phyloP scores from a whole-genome alignment of 1,140 invertebrate species.

The Ruditapes philippinarum region DNA sequence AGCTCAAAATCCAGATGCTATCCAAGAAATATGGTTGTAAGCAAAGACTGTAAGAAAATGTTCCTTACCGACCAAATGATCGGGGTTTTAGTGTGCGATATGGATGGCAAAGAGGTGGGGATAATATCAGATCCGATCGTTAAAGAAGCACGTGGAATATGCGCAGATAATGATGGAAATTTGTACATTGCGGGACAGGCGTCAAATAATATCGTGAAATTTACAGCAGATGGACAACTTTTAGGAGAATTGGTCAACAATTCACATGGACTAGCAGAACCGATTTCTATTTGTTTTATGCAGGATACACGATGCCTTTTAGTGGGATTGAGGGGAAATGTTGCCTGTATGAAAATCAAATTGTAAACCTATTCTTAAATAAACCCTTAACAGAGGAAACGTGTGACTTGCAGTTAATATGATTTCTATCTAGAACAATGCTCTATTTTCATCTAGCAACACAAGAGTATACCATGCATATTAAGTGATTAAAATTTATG shows the following conservation, averaged over 20 bases:
- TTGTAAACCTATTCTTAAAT: no score
- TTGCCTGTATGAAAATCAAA: background rate
- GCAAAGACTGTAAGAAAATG: background rate
- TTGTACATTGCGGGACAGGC: background rate
- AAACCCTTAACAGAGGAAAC: no score
- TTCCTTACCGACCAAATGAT: background rate
- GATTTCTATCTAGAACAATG: no score
- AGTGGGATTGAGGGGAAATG: background rate
- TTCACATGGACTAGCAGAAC: background rate
- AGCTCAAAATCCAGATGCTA: background rate
- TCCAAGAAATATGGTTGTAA: constrained; percentile 1
- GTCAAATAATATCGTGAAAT: background rate
- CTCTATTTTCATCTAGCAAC: no score
- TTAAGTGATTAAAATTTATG: no score
- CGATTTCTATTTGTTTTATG: background rate
- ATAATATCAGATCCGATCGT: background rate
- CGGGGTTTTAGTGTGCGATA: background rate
- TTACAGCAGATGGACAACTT: background rate
- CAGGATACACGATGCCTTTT: background rate
- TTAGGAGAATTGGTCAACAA: background rate
- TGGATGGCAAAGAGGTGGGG: background rate
- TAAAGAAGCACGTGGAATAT: background rate
- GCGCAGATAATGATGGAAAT: background rate
- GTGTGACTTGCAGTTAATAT: no score
- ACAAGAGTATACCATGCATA: no score